A percentile compares a stretch with the other conserved stretches of the same genome.
Conservation (phyloP, 2,888 invertebrate species). For the Tiliacea aurago region DNA sequence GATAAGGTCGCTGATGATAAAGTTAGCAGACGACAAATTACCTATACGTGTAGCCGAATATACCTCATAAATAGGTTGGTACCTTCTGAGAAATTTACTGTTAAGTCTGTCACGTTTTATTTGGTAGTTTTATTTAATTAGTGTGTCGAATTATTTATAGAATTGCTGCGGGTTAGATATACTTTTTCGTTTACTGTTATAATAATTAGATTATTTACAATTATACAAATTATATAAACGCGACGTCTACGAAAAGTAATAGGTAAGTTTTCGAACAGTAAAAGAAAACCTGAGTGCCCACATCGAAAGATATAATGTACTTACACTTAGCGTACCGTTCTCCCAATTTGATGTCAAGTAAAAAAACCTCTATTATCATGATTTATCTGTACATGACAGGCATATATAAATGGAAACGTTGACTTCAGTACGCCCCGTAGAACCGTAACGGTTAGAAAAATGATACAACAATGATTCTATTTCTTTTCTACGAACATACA, state of each 20-base stretch:
- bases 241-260: neutral
- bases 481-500: slow-evolving; percentile 42
- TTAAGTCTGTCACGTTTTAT: slow-evolving; percentile 16
- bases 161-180: neutral
- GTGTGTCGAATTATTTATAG: neutral
- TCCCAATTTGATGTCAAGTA: slow-evolving; percentile 37
- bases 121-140: slow-evolving; percentile 18
- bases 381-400: slow-evolving; percentile 55
- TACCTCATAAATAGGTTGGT: slow-evolving; percentile 12
- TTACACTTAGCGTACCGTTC: neutral
- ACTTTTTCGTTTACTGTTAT: neutral
- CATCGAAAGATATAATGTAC: slow-evolving; percentile 5
- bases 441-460: slow-evolving; percentile 48
- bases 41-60: slow-evolving; percentile 10
- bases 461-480: slow-evolving; percentile 56
- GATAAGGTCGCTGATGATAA: slow-evolving; percentile 35
- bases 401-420: slow-evolving; percentile 58
- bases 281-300: neutral
- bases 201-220: neutral
- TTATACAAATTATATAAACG: too few species aligned
- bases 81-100: slow-evolving; percentile 30
- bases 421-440: slow-evolving; percentile 44
- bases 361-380: slow-evolving; percentile 40
- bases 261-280: neutral
- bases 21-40: slow-evolving; percentile 41